Conservation (phyloP, 2,113 vertebrate genomes). For the Glaucomys volans region DNA sequence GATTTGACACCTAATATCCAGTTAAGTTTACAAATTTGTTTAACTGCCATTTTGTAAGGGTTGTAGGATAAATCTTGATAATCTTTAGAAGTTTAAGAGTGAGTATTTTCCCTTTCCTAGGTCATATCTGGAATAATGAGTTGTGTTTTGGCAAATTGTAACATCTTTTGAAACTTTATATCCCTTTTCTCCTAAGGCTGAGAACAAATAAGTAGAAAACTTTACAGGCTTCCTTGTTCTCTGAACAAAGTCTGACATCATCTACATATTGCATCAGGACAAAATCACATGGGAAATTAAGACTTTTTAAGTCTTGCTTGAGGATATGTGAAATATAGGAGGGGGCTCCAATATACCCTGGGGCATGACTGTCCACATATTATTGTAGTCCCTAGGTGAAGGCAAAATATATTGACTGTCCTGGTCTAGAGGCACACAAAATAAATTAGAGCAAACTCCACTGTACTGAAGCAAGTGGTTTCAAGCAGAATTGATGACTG, state of each 20-base stretch:
- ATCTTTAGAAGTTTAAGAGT: neutral
- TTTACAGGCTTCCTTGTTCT: constrained; percentile 35
- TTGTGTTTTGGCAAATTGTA: neutral
- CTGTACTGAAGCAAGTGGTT: neutral
- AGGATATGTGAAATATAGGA: neutral
- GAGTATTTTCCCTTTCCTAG: neutral
- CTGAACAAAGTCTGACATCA: neutral
- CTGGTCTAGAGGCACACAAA: neutral
- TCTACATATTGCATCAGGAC: neutral
- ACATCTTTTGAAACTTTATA: neutral
- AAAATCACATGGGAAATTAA: neutral
- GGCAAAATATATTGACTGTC: neutral
- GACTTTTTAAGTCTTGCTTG: neutral
- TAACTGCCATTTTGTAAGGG: neutral
- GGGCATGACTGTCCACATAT: neutral
- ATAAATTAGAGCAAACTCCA: neutral
- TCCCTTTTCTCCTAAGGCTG: neutral
- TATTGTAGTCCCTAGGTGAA: neutral
- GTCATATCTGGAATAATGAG: neutral
- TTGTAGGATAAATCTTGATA: neutral
- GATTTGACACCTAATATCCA: neutral
- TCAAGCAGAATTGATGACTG: neutral
- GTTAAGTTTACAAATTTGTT: neutral
- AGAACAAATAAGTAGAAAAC: neutral
- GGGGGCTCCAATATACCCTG: neutral